Evolutionary conservation across 2,113 vertebrate genomes (phyloP).

Genomic region (Melanerpes formicivorus): DNA sequence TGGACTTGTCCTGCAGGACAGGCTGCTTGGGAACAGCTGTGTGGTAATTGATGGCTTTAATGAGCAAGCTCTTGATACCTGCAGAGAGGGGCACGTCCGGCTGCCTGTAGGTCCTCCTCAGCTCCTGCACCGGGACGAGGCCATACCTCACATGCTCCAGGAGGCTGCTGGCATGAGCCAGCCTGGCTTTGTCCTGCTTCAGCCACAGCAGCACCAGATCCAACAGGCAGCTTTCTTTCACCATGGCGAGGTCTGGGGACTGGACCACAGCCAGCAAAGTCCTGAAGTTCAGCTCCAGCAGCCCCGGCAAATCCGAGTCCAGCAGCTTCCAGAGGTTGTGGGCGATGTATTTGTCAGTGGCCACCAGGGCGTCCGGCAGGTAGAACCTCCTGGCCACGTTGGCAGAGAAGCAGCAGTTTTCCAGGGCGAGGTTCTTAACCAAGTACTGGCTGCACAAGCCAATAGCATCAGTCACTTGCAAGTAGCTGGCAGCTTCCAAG

Average conservation of each 20-base stretch:
- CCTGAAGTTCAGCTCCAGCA: constrained; percentile 83
- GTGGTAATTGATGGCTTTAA: constrained; percentile 91
- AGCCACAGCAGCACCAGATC: constrained; percentile 87
- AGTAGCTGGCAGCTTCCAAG: constrained; percentile 89
- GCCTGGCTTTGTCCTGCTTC: constrained; percentile 77
- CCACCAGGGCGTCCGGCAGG: constrained; percentile 75
- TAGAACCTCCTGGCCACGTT: constrained; percentile 87
- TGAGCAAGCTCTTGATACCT: constrained; percentile 85
- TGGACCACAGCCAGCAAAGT: constrained; percentile 82
- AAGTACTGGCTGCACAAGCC: constrained; percentile 87
- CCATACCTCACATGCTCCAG: constrained; percentile 87
- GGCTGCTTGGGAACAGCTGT: constrained; percentile 81
- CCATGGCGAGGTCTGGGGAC: constrained; percentile 80
- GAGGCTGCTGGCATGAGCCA: constrained; percentile 78
- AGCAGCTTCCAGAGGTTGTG: constrained; percentile 80
- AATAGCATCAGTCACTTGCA: constrained; percentile 90
- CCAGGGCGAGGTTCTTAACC: constrained; percentile 78
- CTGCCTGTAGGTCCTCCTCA: constrained; percentile 74
- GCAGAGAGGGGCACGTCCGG: constrained; percentile 80
- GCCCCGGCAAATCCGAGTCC: constrained; percentile 67
- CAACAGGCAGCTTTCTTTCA: constrained; percentile 83
- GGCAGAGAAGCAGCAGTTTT: constrained; percentile 88
- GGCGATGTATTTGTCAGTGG: constrained; percentile 81
- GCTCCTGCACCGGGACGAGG: constrained; percentile 75
- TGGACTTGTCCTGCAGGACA: constrained; percentile 83